Evolutionary conservation across 1,140 invertebrate genomes (phyloP), one percentile per base, ranked within the genome.

Genomic region (Hycleus phaleratus): DNA sequence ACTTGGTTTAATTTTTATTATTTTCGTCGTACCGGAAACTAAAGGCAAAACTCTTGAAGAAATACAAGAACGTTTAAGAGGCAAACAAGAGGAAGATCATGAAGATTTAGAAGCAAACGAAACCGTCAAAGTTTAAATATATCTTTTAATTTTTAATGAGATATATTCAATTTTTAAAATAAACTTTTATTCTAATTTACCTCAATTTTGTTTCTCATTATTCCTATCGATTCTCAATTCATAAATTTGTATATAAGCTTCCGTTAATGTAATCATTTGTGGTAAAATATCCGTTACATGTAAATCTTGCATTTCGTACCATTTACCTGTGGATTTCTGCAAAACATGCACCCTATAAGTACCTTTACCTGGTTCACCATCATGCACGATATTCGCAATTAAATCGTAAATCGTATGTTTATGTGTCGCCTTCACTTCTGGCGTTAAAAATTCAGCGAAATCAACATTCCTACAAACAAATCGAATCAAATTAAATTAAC

Each of bases 231-330:
- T 59, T 64, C 68, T 77, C 70, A 80, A 73, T 70, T 85, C 83
- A 76, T 85, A 85, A 61, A 85, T 83, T 73, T 99, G 97, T 71
- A 99, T 97, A 67, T 99, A 99, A 8, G 95, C 94, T 79, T 99
- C 97, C 6, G 96, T 97, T 4, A 99, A 78, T 0, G 97, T 98
- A 58, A 99, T 98, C 95, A 99, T 99, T 75, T 98, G 96, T 3
- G 97, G 96, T 18, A 99, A 78, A 71, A 99, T 98, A 73, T 96
- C 94, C 3, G 88, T 95, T 0, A 99, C 96, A 72, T 99, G 97
- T 32, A 99, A 81, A 84, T 99, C 97, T 79, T 99, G 97, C 81
- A 99, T 85, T 78, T 99, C 97, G 72, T 95, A 88, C 86, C 86
- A 90, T 68, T 88, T 85, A 2, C 85, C 84, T 42, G 85, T 86